Conservation (phyloP, 2,888 invertebrate species). For the Lobophora halterata region DNA sequence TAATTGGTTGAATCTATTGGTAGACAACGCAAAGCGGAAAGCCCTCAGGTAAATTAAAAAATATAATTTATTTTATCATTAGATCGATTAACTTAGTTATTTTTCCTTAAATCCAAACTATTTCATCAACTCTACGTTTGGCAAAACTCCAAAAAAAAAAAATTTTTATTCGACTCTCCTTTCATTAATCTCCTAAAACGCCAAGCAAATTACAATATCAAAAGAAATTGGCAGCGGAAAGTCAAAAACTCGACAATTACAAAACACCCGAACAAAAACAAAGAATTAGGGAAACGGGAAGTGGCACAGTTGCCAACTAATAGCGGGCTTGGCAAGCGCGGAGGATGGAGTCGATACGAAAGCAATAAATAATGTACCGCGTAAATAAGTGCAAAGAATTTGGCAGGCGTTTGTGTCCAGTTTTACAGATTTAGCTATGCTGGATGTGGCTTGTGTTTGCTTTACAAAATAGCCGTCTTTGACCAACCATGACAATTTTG, state of each 20-base stretch:
- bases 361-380: conserved; percentile 66
- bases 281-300: conserved; percentile 49
- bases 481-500: neutral
- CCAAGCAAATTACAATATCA: conserved; percentile 20
- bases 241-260: conserved; percentile 32
- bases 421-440: conserved; percentile 34
- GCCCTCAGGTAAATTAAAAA: too few species aligned
- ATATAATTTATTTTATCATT: too few species aligned
- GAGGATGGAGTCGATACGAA: conserved; percentile 63
- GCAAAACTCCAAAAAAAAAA: too few species aligned
- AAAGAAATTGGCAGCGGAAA: conserved; percentile 24
- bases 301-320: conserved; percentile 56
- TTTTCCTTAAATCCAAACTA: too few species aligned
- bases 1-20: too few species aligned
- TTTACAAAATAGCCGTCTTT: neutral
- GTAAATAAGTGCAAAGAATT: conserved; percentile 77
- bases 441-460: conserved; percentile 42
- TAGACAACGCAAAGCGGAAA: too few species aligned
- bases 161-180: neutral
- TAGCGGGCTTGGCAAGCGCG: conserved; percentile 54
- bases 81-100: too few species aligned
- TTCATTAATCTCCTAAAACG: conserved; percentile 6
- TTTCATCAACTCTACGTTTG: too few species aligned
- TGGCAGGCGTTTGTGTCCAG: conserved; percentile 68
- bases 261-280: conserved; percentile 48